Evolutionary conservation across 2,797 vertebrate genomes (phyloP).

Genomic region (Chelmon rostratus): DNA sequence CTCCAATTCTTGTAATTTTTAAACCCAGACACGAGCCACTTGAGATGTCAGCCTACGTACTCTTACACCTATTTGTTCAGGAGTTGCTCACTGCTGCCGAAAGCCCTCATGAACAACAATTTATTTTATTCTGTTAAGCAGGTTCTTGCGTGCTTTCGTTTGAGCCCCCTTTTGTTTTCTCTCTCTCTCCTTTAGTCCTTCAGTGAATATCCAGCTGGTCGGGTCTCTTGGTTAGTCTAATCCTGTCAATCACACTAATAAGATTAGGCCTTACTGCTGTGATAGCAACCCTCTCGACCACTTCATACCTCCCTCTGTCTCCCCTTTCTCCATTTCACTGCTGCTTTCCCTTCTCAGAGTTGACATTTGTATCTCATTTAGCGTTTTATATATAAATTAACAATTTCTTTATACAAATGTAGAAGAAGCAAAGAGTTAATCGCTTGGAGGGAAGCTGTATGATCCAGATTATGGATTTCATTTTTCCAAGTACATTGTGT

Average conservation of each 20-base stretch:
- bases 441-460: neutral
- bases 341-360: conserved; percentile 13
- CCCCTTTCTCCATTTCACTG: conserved; percentile 15
- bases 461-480: neutral
- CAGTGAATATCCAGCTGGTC: conserved; percentile 69
- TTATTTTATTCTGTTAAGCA: conserved; percentile 22
- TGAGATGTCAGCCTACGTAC: neutral
- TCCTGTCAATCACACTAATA: conserved; percentile 80
- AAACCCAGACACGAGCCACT: neutral
- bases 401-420: neutral
- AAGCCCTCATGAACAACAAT: conserved; percentile 14
- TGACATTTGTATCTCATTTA: neutral
- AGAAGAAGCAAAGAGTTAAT: conserved; percentile 7
- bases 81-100: conserved; percentile 5
- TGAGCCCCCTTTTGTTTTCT: conserved; percentile 28
- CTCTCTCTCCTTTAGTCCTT: conserved; percentile 29
- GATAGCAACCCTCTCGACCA: conserved; percentile 62
- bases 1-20: conserved; percentile 13
- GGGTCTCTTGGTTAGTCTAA: conserved; percentile 75
- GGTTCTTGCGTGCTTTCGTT: conserved; percentile 37
- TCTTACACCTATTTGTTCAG: conserved; percentile 32
- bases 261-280: conserved; percentile 78
- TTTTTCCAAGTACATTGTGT: conserved; percentile 8
- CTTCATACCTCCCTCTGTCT: conserved; percentile 37
- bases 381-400: neutral